phyloP scores from a whole-genome alignment of 2,797 vertebrate species.

The Scyliorhinus canicula region DNA sequence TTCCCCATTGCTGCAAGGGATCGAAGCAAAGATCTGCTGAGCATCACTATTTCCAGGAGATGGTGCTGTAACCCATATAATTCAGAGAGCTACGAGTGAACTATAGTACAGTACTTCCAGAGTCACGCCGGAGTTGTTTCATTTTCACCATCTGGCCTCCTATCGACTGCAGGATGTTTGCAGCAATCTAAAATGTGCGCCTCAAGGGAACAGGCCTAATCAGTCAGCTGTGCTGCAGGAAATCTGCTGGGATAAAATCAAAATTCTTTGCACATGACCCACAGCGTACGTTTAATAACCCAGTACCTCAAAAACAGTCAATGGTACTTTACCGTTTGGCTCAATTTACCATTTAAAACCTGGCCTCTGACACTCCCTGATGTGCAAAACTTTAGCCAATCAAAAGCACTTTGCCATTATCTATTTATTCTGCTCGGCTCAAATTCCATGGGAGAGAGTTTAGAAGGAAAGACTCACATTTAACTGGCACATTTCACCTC shows the following conservation, averaged over 20 bases:
- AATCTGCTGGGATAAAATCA: background rate
- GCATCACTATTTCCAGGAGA: slow-evolving; percentile 9
- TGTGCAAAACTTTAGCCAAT: background rate
- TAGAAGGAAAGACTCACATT: background rate
- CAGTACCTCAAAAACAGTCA: background rate
- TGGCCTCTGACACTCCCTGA: background rate
- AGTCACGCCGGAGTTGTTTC: background rate
- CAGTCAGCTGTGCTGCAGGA: background rate
- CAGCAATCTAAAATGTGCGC: background rate
- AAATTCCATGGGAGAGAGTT: background rate
- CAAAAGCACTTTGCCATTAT: background rate
- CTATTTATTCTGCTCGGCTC: background rate
- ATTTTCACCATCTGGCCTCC: background rate
- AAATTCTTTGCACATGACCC: background rate
- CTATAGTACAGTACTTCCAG: background rate
- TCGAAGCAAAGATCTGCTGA: background rate
- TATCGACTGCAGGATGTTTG: background rate
- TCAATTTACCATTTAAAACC: background rate
- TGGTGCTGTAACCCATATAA: background rate
- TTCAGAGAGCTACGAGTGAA: no score
- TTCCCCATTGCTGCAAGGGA: background rate
- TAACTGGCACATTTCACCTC: background rate
- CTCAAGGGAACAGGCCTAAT: background rate
- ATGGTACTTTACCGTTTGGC: background rate
- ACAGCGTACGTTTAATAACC: no score